Percentiles rank a stretch among this genome's conserved stretches.
phyloP scores from a whole-genome alignment of 2,113 vertebrate species.

The Melospiza georgiana region DNA sequence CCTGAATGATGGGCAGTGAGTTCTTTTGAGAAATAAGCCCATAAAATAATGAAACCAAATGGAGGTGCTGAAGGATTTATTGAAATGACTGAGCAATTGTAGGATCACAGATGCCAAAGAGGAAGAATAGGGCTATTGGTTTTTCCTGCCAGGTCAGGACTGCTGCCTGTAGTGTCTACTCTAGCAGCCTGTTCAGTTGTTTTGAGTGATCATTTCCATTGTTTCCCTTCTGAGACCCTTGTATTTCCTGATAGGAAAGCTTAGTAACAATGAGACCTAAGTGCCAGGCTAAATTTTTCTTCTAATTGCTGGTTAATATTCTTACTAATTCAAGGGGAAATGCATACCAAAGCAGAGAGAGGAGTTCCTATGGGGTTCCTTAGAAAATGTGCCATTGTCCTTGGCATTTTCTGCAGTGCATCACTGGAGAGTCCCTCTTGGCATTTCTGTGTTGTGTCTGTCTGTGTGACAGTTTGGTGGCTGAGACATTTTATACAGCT shows the following conservation, averaged over 20 bases:
- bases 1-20: not conserved
- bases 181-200: not conserved
- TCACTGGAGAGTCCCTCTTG: not conserved
- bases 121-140: conserved; percentile 36
- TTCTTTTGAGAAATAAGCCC: not conserved
- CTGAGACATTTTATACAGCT: not conserved
- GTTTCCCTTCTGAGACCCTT: conserved; percentile 40
- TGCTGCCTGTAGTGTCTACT: not conserved
- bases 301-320: not conserved
- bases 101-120: conserved; percentile 32
- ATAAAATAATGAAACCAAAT: not conserved
- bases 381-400: not conserved
- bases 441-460: not conserved
- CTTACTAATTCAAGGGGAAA: not conserved
- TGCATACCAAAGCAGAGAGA: not conserved
- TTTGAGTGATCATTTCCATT: conserved; percentile 17
- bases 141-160: conserved; percentile 39
- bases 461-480: not conserved
- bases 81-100: conserved; percentile 15
- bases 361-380: not conserved
- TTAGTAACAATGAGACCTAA: conserved; percentile 18
- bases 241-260: conserved; percentile 51
- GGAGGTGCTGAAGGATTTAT: conserved; percentile 53
- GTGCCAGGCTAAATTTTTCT: not conserved
- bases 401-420: rapidly evolving